These are phyloP conservation scores for Myanophis thanlyinensis DNA, from an alignment of 2,113 vertebrate genomes.

Conservation along the genomic window DNA sequence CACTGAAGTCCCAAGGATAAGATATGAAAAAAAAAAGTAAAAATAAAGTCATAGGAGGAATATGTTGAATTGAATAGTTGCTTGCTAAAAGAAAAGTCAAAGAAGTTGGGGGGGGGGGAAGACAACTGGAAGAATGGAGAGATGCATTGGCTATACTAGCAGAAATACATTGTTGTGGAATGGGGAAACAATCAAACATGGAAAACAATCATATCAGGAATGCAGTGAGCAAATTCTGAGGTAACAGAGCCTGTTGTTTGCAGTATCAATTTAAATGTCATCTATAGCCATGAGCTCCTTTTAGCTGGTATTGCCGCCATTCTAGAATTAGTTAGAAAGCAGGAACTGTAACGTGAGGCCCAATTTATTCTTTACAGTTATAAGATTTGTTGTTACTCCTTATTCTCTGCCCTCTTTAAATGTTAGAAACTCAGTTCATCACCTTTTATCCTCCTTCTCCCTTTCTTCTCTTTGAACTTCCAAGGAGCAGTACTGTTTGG, in stretches of 20 bases:
- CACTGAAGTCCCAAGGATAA: background rate
- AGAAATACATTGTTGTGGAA: background rate
- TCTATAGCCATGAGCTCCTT: conserved; percentile 35
- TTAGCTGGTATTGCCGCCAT: conserved; percentile 64
- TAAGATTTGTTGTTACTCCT: conserved; percentile 37
- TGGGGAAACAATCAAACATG: conserved; percentile 35
- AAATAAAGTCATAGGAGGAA: conserved; percentile 16
- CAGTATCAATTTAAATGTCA: conserved; percentile 77
- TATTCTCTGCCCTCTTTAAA: conserved; percentile 53
- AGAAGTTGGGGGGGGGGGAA: background rate
- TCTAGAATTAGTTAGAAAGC: conserved; percentile 48
- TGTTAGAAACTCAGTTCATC: conserved; percentile 35
- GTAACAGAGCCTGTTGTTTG: conserved; percentile 74
- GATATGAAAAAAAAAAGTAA: background rate
- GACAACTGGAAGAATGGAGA: conserved; percentile 12
- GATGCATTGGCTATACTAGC: background rate
- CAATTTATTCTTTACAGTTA: conserved; percentile 66
- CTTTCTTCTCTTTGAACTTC: background rate
- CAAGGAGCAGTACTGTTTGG: conserved; percentile 7
- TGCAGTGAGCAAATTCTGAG: conserved; percentile 65
- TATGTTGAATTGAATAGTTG: background rate
- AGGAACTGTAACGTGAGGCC: conserved; percentile 60
- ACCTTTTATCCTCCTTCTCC: background rate
- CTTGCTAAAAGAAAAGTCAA: conserved; percentile 33
- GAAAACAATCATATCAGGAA: conserved; percentile 59